Conservation (phyloP, 2,797 vertebrate species). For the Coregonus sp. region DNA sequence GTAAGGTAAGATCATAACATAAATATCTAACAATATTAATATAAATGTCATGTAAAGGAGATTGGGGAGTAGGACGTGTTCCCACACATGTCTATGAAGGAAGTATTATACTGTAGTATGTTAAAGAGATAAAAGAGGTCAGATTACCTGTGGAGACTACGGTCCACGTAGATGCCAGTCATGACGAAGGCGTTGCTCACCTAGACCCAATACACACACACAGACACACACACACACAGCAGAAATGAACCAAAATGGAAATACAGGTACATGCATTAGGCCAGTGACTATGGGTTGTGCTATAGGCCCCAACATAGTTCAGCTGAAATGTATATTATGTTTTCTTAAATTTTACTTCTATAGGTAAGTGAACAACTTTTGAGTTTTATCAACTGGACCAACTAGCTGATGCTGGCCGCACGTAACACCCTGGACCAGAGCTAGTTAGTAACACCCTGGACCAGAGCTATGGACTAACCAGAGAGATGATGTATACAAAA, state of each 20-base stretch:
- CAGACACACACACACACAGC: too few relatives aligned
- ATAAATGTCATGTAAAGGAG: too few relatives aligned
- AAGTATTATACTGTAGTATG: too few relatives aligned
- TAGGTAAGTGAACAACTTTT: not conserved
- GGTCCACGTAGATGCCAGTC: slow-evolving; percentile 50
- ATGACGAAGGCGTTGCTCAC: slow-evolving; percentile 61
- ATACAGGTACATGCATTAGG: too few relatives aligned
- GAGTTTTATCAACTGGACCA: not conserved
- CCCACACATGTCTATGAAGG: too few relatives aligned
- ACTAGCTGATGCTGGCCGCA: not conserved
- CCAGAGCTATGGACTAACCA: not conserved
- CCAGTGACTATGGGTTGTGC: not conserved
- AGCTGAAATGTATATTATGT: not conserved
- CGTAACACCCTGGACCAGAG: too few relatives aligned
- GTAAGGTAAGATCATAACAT: not conserved
- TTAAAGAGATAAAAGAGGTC: not conserved
- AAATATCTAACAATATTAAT: too few relatives aligned
- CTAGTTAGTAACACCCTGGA: not conserved
- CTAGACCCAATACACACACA: not conserved
- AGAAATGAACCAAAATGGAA: too few relatives aligned
- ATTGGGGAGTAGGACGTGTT: too few relatives aligned
- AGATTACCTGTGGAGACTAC: slow-evolving; percentile 50
- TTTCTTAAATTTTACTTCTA: not conserved
- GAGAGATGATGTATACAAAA: slow-evolving; percentile 54
- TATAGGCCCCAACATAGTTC: not conserved